Conservation (phyloP, 2,113 vertebrate genomes). For the Nematolebias whitei region DNA sequence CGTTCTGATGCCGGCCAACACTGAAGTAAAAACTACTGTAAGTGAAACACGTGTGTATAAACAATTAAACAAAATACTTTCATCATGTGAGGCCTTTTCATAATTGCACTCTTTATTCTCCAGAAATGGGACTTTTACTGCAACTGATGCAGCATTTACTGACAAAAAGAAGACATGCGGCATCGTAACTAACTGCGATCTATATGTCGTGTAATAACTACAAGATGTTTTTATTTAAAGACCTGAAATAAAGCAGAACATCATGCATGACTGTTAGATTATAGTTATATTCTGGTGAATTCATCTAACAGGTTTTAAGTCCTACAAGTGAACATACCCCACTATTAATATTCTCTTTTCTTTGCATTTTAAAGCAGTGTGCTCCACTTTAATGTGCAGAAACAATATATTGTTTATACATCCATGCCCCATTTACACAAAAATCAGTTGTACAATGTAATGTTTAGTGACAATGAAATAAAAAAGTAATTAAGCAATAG, state of each 20-base stretch:
- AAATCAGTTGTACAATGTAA: no score
- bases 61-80: not conserved
- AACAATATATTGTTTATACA: no score
- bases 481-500: no score
- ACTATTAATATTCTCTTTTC: no score
- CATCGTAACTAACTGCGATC: not conserved
- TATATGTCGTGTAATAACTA: no score
- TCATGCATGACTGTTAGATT: no score
- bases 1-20: conserved; percentile 82
- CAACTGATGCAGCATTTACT: conserved; percentile 62
- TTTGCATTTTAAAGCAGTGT: no score
- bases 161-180: not conserved
- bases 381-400: no score
- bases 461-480: no score
- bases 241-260: no score
- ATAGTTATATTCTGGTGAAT: not conserved
- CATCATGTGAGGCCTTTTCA: not conserved
- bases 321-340: not conserved
- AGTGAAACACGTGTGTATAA: conserved; percentile 66
- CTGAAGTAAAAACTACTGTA: conserved; percentile 85
- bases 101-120: conserved; percentile 40
- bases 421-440: no score
- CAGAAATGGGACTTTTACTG: conserved; percentile 94
- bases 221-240: no score
- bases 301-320: not conserved